Percentiles rank a stretch among this genome's conserved stretches.
Conservation (phyloP, 1,140 invertebrate species). For the Lepidostoma basale region DNA sequence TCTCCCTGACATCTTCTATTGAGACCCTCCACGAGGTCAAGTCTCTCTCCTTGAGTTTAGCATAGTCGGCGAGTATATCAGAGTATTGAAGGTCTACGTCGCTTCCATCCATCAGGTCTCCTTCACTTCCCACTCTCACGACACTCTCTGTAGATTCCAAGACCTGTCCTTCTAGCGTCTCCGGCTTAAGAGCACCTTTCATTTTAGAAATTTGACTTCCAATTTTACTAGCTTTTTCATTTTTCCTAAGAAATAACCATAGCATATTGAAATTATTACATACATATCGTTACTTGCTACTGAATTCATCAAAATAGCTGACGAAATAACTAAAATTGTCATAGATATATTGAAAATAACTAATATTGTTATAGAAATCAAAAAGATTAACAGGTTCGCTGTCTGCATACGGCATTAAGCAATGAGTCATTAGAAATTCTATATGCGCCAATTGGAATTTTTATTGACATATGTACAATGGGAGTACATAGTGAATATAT, state of each 20-base stretch:
- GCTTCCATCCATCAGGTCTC: slow-evolving; percentile 48
- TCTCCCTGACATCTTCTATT: slow-evolving; percentile 54
- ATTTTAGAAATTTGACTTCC: slow-evolving; percentile 50
- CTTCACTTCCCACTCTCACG: slow-evolving; percentile 29
- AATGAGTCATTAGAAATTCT: too few species aligned
- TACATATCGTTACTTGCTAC: too few species aligned
- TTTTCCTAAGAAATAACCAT: slow-evolving; percentile 50
- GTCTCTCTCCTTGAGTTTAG: slow-evolving; percentile 51
- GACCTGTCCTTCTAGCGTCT: slow-evolving; percentile 52
- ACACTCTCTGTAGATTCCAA: slow-evolving; percentile 49
- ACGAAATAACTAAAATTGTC: too few species aligned
- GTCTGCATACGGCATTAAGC: too few species aligned
- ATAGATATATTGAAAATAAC: too few species aligned
- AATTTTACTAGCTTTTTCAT: slow-evolving; percentile 49
- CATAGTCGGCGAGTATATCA: slow-evolving; percentile 53
- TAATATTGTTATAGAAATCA: too few species aligned
- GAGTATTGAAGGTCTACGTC: slow-evolving; percentile 56
- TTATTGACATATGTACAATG: too few species aligned
- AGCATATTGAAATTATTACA: too few species aligned
- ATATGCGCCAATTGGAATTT: too few species aligned
- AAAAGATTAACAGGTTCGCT: too few species aligned
- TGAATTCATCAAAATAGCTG: too few species aligned
- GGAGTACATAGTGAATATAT: too few species aligned
- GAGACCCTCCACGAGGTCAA: slow-evolving; percentile 56
- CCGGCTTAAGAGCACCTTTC: slow-evolving; percentile 50